Percentiles rank a stretch among this genome's conserved stretches.
These are phyloP conservation scores for Priapulus caudatus DNA, from an alignment of 2,888 invertebrate species.

Conservation along the genomic window DNA sequence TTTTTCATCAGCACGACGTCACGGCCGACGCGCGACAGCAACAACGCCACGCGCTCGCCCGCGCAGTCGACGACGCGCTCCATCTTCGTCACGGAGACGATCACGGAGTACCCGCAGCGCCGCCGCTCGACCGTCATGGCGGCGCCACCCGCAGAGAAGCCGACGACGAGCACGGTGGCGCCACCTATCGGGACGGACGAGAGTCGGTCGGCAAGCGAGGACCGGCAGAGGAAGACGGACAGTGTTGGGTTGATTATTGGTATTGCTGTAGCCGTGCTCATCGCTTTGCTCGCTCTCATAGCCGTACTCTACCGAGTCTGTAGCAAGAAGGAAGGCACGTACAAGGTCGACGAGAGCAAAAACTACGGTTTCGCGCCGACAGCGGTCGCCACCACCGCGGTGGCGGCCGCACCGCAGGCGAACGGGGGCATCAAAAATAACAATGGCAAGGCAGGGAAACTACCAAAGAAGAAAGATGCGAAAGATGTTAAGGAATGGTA, in stretches of 20 bases:
- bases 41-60: slow-evolving; percentile 14
- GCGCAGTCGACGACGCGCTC: slow-evolving; percentile 25
- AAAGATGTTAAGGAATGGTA: slow-evolving; percentile 95
- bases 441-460: slow-evolving; percentile 46
- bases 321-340: slow-evolving; percentile 70
- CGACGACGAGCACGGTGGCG: slow-evolving; percentile 17
- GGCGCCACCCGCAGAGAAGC: slow-evolving; percentile 28
- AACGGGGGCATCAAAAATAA: not conserved
- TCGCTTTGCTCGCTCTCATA: slow-evolving; percentile 77
- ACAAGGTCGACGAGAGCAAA: slow-evolving; percentile 79
- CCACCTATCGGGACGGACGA: slow-evolving; percentile 34
- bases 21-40: not conserved
- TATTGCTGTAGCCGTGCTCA: slow-evolving; percentile 78
- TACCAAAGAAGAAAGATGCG: slow-evolving; percentile 35
- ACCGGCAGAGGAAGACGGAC: slow-evolving; percentile 50
- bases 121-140: slow-evolving; percentile 10
- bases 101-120: slow-evolving; percentile 10
- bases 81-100: slow-evolving; percentile 20
- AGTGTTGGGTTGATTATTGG: slow-evolving; percentile 66
- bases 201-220: slow-evolving; percentile 33
- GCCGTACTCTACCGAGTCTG: slow-evolving; percentile 72
- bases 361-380: slow-evolving; percentile 41
- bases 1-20: slow-evolving; percentile 5
- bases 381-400: slow-evolving; percentile 30
- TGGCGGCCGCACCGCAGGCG: not conserved